Evolutionary conservation across 2,888 invertebrate genomes (phyloP), one percentile per base, ranked within the genome.

Genomic region (Rhynchonema sp.): DNA sequence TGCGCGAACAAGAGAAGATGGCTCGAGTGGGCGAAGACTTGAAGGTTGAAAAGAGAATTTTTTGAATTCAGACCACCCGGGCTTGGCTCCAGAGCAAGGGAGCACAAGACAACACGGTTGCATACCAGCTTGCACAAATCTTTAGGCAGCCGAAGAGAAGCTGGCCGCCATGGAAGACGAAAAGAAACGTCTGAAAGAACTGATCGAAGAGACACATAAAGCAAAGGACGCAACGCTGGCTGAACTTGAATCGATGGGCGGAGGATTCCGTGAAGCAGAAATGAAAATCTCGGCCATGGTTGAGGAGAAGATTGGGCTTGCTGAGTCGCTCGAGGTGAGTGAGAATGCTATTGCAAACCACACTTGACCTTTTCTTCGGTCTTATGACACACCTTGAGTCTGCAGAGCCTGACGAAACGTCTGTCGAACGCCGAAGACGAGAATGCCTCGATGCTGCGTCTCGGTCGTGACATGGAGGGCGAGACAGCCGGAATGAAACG

Each of bases 401-500:
- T n/a, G n/a, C 54, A 63, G 60, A 61, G 62, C 25, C 30, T 61
- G 30, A 56, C 38, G 9, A 92, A 94, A 74, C 53, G 28, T 30
- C 54, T 66, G 30, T 65, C 65, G 30, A 68, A 69, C 49, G 63
- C 67, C 64, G 69, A 62, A 30, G 46, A 62, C 23, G 27, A 46
- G 26, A 27, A 28, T n/a, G 52, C 62, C n/a, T 46, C 58, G 23
- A 20, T 62, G 46, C 53, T 52, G 30, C 46, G 52, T n/a, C 53
- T 56, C 23, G 60, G 60, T 46, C 30, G 55, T 23, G 55, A 94
- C 80, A 80, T 90, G 77, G 92, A 94, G 71, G 87, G 87, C 76
- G 92, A 94, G 77, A 82, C 87, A 67, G 81, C 85, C 65, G 87
- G 88, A 66, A 81, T 90, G 23, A 60, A 58, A 30, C 53, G 54